Conservation (phyloP, 2,888 invertebrate genomes). For the Branchinecta sandiegonensis region DNA sequence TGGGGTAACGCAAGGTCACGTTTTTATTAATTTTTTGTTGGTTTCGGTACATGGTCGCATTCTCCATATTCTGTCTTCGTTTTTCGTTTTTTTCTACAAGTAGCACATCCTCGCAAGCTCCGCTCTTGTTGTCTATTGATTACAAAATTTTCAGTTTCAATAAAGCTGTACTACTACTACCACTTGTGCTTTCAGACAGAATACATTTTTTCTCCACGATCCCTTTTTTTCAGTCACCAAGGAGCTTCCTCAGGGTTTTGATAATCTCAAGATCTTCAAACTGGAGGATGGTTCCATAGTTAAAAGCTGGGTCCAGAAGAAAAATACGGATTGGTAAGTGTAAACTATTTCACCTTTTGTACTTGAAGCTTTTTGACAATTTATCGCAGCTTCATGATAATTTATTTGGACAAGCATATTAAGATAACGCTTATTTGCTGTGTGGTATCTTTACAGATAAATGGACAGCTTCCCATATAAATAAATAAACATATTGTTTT, state of each 20-base stretch:
- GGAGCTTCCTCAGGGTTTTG: background rate
- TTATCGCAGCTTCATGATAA: no score
- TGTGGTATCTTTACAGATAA: no score
- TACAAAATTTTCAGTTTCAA: background rate
- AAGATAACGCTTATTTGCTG: no score
- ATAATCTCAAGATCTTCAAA: conserved; percentile 9
- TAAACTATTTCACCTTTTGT: background rate
- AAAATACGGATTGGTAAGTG: background rate
- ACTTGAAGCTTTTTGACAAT: no score
- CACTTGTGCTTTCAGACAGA: no score
- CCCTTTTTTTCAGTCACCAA: background rate
- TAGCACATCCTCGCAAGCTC: background rate
- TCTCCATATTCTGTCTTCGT: background rate
- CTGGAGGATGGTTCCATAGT: background rate
- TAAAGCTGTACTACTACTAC: background rate
- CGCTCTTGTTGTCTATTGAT: background rate
- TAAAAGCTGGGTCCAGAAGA: background rate
- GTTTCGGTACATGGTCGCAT: no score
- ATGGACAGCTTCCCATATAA: no score
- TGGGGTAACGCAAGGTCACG: no score
- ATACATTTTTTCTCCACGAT: background rate
- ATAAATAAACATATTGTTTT: no score
- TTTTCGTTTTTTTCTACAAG: background rate
- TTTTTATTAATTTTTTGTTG: no score
- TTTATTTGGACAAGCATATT: no score